phyloP scores from a whole-genome alignment of 1,140 invertebrate species.

The Drosophila nikananu region DNA sequence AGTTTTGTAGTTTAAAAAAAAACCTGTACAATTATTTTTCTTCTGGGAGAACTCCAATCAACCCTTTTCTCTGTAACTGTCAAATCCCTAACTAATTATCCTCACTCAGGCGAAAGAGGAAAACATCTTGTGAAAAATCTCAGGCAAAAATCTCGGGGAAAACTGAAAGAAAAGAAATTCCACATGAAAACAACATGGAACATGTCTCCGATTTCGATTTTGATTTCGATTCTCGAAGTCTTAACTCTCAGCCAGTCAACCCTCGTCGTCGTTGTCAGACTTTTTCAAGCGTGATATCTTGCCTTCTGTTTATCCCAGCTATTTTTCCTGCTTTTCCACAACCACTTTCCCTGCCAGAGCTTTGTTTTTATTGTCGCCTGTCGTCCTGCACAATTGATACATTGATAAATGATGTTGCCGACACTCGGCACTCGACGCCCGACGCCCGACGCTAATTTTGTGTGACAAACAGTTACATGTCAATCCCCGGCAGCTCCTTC shows the following conservation, averaged over 20 bases:
- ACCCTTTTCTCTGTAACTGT: slow-evolving; percentile 3
- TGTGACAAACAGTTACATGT: slow-evolving; percentile 75
- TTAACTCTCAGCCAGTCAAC: slow-evolving; percentile 26
- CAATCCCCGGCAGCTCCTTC: slow-evolving; percentile 52
- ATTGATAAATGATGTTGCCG: slow-evolving; percentile 77
- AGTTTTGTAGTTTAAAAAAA: neutral
- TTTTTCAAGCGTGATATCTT: slow-evolving; percentile 20
- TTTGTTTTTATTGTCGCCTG: slow-evolving; percentile 76
- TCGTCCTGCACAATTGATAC: slow-evolving; percentile 68
- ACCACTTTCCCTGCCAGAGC: neutral
- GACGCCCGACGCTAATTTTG: slow-evolving; percentile 66
- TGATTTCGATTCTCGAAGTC: neutral
- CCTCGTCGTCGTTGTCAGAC: slow-evolving; percentile 39
- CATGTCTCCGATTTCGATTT: slow-evolving; percentile 33
- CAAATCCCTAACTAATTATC: slow-evolving; percentile 33
- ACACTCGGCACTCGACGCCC: slow-evolving; percentile 38
- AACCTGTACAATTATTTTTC: neutral
- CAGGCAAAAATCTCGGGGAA: slow-evolving; percentile 8
- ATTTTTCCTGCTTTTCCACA: neutral
- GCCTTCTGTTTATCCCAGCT: slow-evolving; percentile 11
- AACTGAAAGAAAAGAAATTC: slow-evolving; percentile 18
- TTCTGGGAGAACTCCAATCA: neutral
- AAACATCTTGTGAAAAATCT: neutral
- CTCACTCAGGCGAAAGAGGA: slow-evolving; percentile 13
- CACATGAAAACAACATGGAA: slow-evolving; percentile 31